Percentiles rank a stretch among this genome's conserved stretches.
These are phyloP conservation scores for Malurus splendens DNA, from an alignment of 2,797 vertebrate species.

Conservation along the genomic window DNA sequence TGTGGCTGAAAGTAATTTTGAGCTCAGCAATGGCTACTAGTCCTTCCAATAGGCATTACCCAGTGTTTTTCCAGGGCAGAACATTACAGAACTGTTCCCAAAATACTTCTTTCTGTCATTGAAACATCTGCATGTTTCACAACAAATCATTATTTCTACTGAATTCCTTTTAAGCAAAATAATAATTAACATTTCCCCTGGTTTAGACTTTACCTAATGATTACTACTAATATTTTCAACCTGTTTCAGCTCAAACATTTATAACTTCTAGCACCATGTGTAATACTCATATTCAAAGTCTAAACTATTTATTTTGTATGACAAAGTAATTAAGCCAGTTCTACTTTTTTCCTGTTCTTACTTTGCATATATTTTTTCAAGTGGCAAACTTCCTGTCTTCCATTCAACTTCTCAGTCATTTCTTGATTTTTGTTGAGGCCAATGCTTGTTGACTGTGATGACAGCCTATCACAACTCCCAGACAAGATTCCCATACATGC, in stretches of 20 bases:
- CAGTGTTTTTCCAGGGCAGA: neutral
- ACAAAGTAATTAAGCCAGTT: neutral
- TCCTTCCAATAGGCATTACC: neutral
- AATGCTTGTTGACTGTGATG: neutral
- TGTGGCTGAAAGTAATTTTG: neutral
- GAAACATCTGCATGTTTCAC: neutral
- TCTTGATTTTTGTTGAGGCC: neutral
- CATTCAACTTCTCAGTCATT: neutral
- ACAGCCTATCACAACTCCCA: neutral
- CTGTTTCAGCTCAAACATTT: neutral
- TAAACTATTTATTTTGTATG: neutral
- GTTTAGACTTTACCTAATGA: neutral
- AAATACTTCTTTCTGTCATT: neutral
- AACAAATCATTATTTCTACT: neutral
- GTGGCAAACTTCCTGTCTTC: neutral
- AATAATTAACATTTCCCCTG: neutral
- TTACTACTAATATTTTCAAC: neutral
- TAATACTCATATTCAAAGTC: neutral
- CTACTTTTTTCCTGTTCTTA: neutral
- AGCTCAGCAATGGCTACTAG: neutral
- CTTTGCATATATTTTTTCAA: neutral
- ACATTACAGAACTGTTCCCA: neutral
- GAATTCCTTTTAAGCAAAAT: neutral
- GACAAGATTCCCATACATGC: neutral
- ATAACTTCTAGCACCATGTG: neutral